Percentiles rank a stretch among this genome's conserved stretches.
Evolutionary conservation across 2,797 vertebrate genomes (phyloP).

Genomic region (Darevskia mixta): DNA sequence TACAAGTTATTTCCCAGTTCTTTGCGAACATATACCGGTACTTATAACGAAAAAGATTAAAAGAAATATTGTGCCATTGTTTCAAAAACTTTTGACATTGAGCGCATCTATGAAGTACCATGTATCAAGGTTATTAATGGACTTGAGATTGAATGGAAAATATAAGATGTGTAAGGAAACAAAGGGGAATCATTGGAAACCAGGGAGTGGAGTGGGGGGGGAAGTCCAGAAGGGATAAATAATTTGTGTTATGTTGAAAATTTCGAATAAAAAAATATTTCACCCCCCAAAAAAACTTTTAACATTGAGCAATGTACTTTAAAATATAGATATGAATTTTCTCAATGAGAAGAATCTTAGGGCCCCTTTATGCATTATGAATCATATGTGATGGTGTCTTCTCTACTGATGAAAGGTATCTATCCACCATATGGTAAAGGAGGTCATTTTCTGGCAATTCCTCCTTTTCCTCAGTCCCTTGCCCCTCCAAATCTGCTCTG

Average conservation of each 20-base stretch:
- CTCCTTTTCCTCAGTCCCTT: background rate
- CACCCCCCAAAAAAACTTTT: background rate
- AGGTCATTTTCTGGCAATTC: background rate
- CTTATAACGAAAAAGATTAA: background rate
- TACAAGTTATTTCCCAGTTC: background rate
- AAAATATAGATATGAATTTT: background rate
- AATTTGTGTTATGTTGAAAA: too few species aligned
- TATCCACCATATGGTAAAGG: background rate
- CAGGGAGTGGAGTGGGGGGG: too few species aligned
- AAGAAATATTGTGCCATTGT: background rate
- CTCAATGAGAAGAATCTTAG: background rate
- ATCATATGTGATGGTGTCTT: background rate
- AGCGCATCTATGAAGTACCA: too few species aligned
- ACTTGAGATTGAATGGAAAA: too few species aligned
- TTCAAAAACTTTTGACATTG: background rate
- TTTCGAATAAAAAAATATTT: too few species aligned
- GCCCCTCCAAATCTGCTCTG: background rate
- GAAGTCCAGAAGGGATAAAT: too few species aligned
- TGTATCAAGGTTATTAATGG: too few species aligned
- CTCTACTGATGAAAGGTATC: background rate
- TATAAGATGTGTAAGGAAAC: too few species aligned
- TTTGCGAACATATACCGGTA: background rate
- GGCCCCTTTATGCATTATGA: background rate
- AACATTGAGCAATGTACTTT: background rate
- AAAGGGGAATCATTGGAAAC: too few species aligned